These are phyloP conservation scores for Lucilia cuprina DNA, from an alignment of 1,140 invertebrate species.

Conservation along the genomic window DNA sequence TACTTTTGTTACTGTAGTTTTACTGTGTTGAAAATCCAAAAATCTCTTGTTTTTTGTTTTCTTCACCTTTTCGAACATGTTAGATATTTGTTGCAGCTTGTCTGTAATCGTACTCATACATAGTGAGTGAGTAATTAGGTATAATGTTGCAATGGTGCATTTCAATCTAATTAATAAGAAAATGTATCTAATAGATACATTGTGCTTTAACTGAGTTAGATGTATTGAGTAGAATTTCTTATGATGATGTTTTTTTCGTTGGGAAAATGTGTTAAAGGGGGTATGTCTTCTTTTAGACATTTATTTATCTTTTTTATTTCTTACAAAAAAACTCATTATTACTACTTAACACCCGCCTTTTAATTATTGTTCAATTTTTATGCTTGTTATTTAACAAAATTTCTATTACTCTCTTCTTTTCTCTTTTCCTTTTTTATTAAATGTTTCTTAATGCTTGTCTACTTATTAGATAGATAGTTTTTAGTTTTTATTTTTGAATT, in stretches of 20 bases:
- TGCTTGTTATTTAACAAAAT: neutral
- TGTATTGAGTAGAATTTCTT: neutral
- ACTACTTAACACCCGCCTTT: neutral
- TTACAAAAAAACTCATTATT: neutral
- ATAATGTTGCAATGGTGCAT: too few relatives aligned
- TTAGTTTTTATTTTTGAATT: too few relatives aligned
- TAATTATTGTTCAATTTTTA: neutral
- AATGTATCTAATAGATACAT: neutral
- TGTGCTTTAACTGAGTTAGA: neutral
- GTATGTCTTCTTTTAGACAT: neutral
- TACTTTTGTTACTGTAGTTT: too few relatives aligned
- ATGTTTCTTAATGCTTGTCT: neutral
- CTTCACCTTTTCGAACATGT: too few relatives aligned
- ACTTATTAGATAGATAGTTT: too few relatives aligned
- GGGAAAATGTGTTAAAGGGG: neutral
- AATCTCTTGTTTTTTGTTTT: too few relatives aligned
- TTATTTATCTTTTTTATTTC: neutral
- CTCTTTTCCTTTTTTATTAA: neutral
- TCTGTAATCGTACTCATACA: too few relatives aligned
- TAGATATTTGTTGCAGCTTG: too few relatives aligned
- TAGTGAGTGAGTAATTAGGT: too few relatives aligned
- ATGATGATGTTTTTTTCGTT: neutral
- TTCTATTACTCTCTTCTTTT: neutral
- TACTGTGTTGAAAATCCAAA: too few relatives aligned
- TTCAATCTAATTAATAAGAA: neutral